A percentile compares a stretch with the other conserved stretches of the same genome.
Evolutionary conservation across 2,888 invertebrate genomes (phyloP).

Genomic region (Embidobia sp.): DNA sequence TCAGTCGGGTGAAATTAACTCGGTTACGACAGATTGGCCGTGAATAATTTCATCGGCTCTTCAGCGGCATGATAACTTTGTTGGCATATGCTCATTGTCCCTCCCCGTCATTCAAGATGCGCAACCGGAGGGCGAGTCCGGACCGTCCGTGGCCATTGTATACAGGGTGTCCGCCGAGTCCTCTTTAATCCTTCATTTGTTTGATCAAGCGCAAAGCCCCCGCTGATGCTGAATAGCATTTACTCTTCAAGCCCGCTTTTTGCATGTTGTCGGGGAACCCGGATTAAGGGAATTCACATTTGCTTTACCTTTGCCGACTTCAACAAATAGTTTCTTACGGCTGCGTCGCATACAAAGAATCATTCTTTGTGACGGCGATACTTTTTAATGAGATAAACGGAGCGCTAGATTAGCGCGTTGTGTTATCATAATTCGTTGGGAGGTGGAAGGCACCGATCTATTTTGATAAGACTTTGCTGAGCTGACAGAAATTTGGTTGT

Average conservation of each 20-base stretch:
- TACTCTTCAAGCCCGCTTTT: constrained; percentile 70
- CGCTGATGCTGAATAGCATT: constrained; percentile 68
- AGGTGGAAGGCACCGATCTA: too few relatives aligned
- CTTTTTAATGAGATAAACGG: background rate
- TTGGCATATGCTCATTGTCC: constrained; percentile 77
- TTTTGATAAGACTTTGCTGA: too few relatives aligned
- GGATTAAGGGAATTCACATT: constrained; percentile 23
- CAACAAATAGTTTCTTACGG: constrained; percentile 20
- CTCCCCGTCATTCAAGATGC: constrained; percentile 66
- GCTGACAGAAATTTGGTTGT: too few relatives aligned
- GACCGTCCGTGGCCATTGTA: constrained; percentile 31
- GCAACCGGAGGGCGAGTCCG: constrained; percentile 41
- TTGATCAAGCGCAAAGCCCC: constrained; percentile 71
- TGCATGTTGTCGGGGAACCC: constrained; percentile 40
- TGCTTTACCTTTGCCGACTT: constrained; percentile 4
- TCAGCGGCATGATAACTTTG: constrained; percentile 77
- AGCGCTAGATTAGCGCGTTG: background rate
- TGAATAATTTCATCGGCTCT: constrained; percentile 78
- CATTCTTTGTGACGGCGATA: background rate
- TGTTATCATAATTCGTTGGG: background rate
- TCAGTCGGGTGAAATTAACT: constrained; percentile 74
- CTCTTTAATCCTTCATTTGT: constrained; percentile 71
- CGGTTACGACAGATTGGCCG: constrained; percentile 79
- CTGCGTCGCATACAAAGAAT: background rate
- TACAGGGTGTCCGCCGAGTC: constrained; percentile 57